Percentiles rank a stretch among this genome's conserved stretches.
Evolutionary conservation across 2,113 vertebrate species (phyloP).

Genomic region (Phainopepla nitens): DNA sequence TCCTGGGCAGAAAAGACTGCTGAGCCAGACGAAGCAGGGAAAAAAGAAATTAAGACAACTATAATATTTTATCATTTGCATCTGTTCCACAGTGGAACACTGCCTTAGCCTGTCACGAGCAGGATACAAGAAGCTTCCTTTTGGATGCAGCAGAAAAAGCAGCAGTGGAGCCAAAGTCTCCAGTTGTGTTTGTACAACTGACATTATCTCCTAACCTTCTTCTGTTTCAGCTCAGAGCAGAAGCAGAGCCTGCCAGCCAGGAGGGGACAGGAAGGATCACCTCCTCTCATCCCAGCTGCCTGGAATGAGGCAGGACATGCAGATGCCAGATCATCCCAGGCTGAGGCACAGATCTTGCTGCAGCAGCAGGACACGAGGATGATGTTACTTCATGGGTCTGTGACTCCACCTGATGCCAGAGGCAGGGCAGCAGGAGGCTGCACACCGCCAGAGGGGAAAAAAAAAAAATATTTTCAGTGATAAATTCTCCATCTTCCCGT

Average conservation of each 20-base stretch:
- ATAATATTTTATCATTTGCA: neutral
- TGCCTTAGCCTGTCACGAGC: neutral
- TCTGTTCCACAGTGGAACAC: neutral
- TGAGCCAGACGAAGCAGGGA: neutral
- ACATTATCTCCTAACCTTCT: neutral
- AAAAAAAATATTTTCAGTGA: neutral
- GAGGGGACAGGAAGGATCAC: neutral
- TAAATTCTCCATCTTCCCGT: neutral
- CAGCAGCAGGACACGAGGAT: neutral
- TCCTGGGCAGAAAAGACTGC: neutral
- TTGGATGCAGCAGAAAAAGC: neutral
- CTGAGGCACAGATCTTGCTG: neutral
- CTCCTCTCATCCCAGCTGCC: neutral
- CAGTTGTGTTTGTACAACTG: neutral
- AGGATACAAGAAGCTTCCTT: neutral
- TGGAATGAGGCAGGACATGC: neutral
- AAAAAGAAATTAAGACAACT: neutral
- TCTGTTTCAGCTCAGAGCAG: neutral
- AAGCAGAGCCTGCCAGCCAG: neutral
- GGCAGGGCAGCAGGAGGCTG: neutral
- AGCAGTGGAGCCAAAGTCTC: neutral
- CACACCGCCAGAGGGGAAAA: neutral
- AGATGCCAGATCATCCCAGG: neutral
- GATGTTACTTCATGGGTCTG: neutral
- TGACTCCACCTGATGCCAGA: constrained; percentile 2